Base-by-base conservation (phyloP, 1,140 invertebrate genomes). In the Drosophila tristis region DNA sequence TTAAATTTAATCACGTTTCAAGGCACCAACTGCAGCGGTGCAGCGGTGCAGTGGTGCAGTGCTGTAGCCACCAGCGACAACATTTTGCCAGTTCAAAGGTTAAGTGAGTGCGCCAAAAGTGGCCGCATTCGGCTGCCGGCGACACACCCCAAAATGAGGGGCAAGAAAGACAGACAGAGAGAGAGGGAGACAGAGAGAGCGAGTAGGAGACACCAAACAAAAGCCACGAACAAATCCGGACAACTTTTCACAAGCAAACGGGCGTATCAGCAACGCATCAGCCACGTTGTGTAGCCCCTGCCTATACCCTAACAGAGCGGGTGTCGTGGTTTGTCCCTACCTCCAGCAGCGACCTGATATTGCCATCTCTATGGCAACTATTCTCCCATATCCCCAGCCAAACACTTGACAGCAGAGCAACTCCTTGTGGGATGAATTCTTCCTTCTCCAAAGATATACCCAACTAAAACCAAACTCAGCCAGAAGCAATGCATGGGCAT, bases 1-100 rank as follows among this genome's bases (percentile, higher is more conserved):
- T 87, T 87, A 89, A 87, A 87, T 87, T 87, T 87, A 87, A 87
- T 87, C 82, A 87, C 82, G 82, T 87, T 87, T 89, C 78, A 50
- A 59, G 47, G 66, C 78, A 62, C 60, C 76, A 74, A 60, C 54
- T 49, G 53, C 67, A 42, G 35, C 35, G 39, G 54, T 5, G 29
- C 31, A 23, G 43, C 45, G 51, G 8, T 42, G 56, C 53, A 59
- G 15, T 44, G 5, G 2, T 49, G 26, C 23, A n/a, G n/a, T n/a
- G n/a, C n/a, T n/a, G n/a, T n/a, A n/a, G 56, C 56, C 39, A 43
- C 16, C 61, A 53, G 45, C 64, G 43, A 60, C 73, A 77, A 62
- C 64, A 67, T 60, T 29, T 79, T 78, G 63, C 60, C 71, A 84
- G 84, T 87, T 89, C 84, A 87, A 87, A 87, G 84, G 84, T 87